phyloP scores from a whole-genome alignment of 2,113 vertebrate species.

The Colinus virginianus region DNA sequence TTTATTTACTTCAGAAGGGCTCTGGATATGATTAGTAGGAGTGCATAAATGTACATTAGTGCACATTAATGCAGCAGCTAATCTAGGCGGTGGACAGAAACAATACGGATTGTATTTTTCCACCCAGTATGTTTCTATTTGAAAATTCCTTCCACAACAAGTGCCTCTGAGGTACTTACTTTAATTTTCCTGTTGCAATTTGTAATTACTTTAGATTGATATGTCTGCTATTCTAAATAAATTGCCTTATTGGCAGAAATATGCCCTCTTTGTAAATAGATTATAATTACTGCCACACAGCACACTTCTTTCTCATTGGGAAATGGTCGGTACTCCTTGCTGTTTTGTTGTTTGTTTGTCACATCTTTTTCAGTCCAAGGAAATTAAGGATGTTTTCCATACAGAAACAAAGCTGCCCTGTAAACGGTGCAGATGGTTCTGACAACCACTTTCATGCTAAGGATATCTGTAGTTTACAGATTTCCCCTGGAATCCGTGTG shows the following conservation, averaged over 20 bases:
- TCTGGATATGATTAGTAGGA: conserved; percentile 70
- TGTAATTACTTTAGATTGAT: conserved; percentile 66
- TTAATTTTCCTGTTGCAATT: conserved; percentile 68
- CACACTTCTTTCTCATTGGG: conserved; percentile 7
- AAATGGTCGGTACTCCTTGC: neutral
- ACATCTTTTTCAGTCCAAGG: neutral
- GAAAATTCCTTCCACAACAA: conserved; percentile 45
- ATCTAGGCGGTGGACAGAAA: conserved; percentile 58
- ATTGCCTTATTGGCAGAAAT: conserved; percentile 52
- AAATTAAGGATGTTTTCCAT: neutral
- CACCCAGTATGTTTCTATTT: conserved; percentile 27
- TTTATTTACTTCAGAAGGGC: conserved; percentile 61
- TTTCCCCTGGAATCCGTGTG: neutral
- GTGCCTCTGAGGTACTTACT: conserved; percentile 44
- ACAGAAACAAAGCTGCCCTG: neutral
- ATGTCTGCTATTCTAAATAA: conserved; percentile 58
- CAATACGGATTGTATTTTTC: conserved; percentile 36
- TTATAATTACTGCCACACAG: conserved; percentile 24
- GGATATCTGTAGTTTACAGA: neutral
- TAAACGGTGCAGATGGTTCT: neutral
- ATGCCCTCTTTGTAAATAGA: conserved; percentile 17
- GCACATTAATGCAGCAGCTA: conserved; percentile 63
- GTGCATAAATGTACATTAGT: conserved; percentile 56
- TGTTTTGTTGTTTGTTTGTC: neutral
- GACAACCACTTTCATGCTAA: neutral